Evolutionary conservation across 2,888 invertebrate species (phyloP), one percentile per base, ranked within the genome.

Genomic region (Phasia obesa): DNA sequence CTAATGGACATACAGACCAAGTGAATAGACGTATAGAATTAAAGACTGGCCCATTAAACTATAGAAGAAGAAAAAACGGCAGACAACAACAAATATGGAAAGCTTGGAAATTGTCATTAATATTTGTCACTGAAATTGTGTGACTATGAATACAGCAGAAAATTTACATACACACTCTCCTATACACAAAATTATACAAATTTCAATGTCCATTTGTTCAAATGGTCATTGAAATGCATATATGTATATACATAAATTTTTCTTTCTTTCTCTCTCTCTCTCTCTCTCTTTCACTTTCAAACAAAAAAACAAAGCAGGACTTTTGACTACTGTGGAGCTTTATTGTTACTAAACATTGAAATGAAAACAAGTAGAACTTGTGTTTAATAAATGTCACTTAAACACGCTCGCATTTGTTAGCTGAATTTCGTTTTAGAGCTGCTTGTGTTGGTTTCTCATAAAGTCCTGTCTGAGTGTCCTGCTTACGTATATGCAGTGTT

Each of bases 61-160:
- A 13, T 47, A 47, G 11, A 27, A 69, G 2, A 23, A 17, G 25
- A 4, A 4, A 3, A 27, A 21, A 5, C 23, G 23, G 9, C 44
- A 74, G 62, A 35, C 25, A 47, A 17, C 15, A 55, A 64, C 47
- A 55, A 59, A 62, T 38, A 35, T 73, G 51, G 71, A 75, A 84
- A 85, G 85, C 81, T 85, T 84, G 85, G 84, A 86, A 85, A 85
- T 84, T 81, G 84, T 84, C 86, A 86, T 86, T 86, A 86, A 86
- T 86, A 85, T 86, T 86, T 86, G 86, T 86, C 86, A 84, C 82
- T 79, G 57, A 76, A 75, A 57, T 71, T 79, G 44, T 55, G 23
- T 9, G 65, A 31, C 69, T 51, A 70, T 62, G 53, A 79, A 55
- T 38, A 74, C 49, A 69, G 69, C 38, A 81, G 47, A 62, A 62